Base-by-base conservation (phyloP, 2,888 invertebrate genomes). In the Philopedon plagiatum region DNA sequence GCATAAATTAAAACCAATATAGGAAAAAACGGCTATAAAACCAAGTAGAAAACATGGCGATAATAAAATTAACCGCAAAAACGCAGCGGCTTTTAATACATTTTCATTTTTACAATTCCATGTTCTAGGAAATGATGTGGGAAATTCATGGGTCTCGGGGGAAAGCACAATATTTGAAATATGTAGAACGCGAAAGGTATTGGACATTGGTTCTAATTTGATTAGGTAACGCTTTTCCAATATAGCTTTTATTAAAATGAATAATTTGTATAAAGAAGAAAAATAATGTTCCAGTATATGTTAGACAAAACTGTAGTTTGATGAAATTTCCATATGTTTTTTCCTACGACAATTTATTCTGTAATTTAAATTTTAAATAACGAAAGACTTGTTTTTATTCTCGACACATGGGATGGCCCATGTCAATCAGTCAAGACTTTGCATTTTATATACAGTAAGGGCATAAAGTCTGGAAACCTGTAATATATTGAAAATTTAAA, bases 31-130 rank as follows among this genome's bases (percentile, higher is more conserved):
- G 7, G 26, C 4, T 51, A 23, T 29, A 51, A 29, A 51, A 51
- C 39, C 15, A 15, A 9, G 39, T 2, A 13, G n/a, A 58, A 39
- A n/a, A 18, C 8, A 58, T 2, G 26, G 9, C 29, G 63, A 49
- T 63, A 63, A 49, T 63, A 63, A 46, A 63, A 51, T 63, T 63
- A 63, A 49, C 63, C 63, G 51, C 63, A 23, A 49, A 49, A 62
- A 63, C 23, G 51, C 32, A 63, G 11, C 49, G 32, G 51, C 49
- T 37, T 34, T 46, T 39, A 58, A 63, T 49, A 67, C 60, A 60
- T 60, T 60, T 60, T 60, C 41, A 60, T 41, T 60, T 60, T 60
- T 41, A 41, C 39, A 21, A 41, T 41, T 60, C 26, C 60, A 9
- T 26, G 39, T 51, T 51, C 51, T 51, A 34, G 41, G 21, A 60